Base-by-base conservation (phyloP, 2,797 vertebrate species). In the Carapus acus region DNA sequence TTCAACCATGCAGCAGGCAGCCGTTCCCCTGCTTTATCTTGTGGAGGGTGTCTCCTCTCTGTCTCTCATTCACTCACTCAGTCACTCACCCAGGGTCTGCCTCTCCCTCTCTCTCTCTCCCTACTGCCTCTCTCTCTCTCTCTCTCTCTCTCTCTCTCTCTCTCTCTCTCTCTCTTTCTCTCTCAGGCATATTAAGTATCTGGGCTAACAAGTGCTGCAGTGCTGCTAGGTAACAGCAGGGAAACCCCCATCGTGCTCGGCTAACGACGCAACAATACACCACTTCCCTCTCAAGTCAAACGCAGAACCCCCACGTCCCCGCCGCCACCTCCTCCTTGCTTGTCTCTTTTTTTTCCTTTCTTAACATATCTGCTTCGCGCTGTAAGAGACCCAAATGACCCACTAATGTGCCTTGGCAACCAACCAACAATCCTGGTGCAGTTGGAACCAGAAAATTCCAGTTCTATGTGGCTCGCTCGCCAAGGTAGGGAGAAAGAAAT, bases 401-500 rank as follows among this genome's bases (percentile, higher is more conserved):
- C 76, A 77, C 63, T 73, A 76, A 72, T 59, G 73, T 46, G 66
- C 58, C 62, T 64, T 70, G 72, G 77, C 73, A 83, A 72, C 68
- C 75, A 59, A 80, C 78, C 74, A 80, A 73, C 79, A 81, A 77
- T 75, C 55, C 54, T 39, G 54, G 68, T 76, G 68, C 76, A 77
- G 81, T 67, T 79, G 64, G 78, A 82, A 81, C 81, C 79, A 80
- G 83, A 82, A 78, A 69, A 72, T 81, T 84, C 83, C 73, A 72
- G 83, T 84, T 83, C 62, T 65, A 61, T 73, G 73, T 73, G 71
- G 72, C n/a, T 57, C 43, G 53, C 62, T 58, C 67, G 45, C 54
- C 36, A 50, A 70, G 66, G 52, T 54, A 74, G 61, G 52, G 66
- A 74, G 38, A 27, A 12, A 44, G 51, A 17, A 17, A 36, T 13